Evolutionary conservation across 2,797 vertebrate genomes (phyloP), one percentile per base, ranked within the genome.

Genomic region (Danio kyathit): DNA sequence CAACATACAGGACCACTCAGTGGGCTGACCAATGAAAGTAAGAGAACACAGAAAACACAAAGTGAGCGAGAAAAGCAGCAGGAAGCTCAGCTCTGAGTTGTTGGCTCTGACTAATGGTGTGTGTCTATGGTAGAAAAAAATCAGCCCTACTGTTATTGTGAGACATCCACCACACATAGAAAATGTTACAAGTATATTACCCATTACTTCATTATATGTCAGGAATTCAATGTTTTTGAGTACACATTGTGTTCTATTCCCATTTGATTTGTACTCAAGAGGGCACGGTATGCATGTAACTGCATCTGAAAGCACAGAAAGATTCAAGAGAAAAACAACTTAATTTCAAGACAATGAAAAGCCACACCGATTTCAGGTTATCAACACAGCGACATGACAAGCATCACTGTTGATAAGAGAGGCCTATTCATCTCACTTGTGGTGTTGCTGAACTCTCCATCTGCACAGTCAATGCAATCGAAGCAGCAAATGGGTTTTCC

Each of bases 1-100:
- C 79, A 94, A 87, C 93, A 94, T 94, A 85, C 94, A 95, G 88
- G 93, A 94, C 93, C 93, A 94, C 43, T 92, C 85, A 51, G 93
- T 91, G 76, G 94, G 94, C 57, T 66, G 89, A 1, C 90, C 88
- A 2, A 95, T 94, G 87, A 94, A 94, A 64, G 93, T 94, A 74
- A 94, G 89, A 44, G 94, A 94, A 56, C 94, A 95, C 80, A 95
- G 86, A 84, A 94, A 95, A 66, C 92, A 94, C 73, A 95, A 83
- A 79, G 87, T 93, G 81, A 95, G 75, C 54, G 94, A 94, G 86
- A 95, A 92, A 51, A 95, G 91, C 83, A 95, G 84, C 83, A 95
- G 85, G 83, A 94, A 94, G 83, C 94, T 95, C 85, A 95, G 80
- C 74, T 94, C 93, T 38, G 92, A 94, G 83, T 94, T 95, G 86